Base-by-base conservation (phyloP, 2,113 vertebrate genomes). In the Sylvietta virens region DNA sequence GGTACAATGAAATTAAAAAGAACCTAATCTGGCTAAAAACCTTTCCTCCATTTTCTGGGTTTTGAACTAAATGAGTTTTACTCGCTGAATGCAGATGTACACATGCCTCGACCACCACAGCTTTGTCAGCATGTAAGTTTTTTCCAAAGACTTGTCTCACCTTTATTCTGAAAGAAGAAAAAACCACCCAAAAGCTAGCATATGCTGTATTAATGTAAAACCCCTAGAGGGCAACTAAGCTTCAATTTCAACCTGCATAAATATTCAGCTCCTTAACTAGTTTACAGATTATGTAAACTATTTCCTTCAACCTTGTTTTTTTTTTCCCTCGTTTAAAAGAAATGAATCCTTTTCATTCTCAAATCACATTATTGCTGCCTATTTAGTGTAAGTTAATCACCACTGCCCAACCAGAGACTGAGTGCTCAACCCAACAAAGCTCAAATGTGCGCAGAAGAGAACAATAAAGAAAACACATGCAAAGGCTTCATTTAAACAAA, bases 201-300 rank as follows among this genome's bases (percentile, higher is more conserved):
- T 91, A 96, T 98, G 97, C 90, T 97, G 81, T 98, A 97, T 95
- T 97, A 94, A 97, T 93, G 94, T 51, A 92, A 95, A 98, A 95
- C 97, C 97, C 97, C 98, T 98, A 98, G 98, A 97, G 98, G 98
- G 98, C 98, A 98, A 97, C 97, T 98, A 82, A 97, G 97, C 94
- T 96, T 97, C 97, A 97, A 72, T 94, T 95, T 98, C 97, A 89
- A 95, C 92, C 90, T 90, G 70, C 70, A 88, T 97, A 88, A 81
- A 95, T 81, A 96, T 94, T 96, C 96, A 97, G 93, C 84, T 95
- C 67, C 93, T 94, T 93, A 86, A 91, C 80, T 92, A 77, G 86
- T 95, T 97, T 96, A 94, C 28, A 95, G 86, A 94, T 64, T 91
- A 89, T 73, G 91, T 91, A 90, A 95, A 96, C 92, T 97, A 92